Base-by-base conservation (phyloP, 30 jellyfish, hydroid and myxozoan genomes). In the Catostylus mosaicus region DNA sequence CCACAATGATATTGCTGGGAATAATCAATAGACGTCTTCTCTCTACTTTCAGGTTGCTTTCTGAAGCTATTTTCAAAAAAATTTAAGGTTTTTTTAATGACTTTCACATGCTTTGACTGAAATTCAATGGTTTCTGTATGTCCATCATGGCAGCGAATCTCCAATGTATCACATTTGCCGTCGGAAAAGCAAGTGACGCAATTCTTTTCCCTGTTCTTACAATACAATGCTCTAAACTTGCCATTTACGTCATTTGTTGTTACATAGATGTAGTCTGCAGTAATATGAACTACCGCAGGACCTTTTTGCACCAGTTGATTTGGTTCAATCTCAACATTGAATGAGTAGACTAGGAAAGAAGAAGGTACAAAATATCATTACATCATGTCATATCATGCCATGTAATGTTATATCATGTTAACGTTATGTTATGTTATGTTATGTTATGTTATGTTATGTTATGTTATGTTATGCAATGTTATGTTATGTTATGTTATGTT, bases 261-360 rank as follows among this genome's bases (percentile, higher is more conserved):
- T 27, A 79, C 33, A 38, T 31, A 65, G 24, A 79, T 27, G 35
- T 62, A 79, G 14, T 79, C 59, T 45, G 69, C 30, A 14, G 89
- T 79, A 1, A 79, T 20, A 32, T 79, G 89, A 2, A 79, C 35
- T 37, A 36, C 30, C 4, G 82, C 89, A 12, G 56, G 80, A 30
- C 89, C 89, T 40, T 50, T 43, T 20, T 30, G 38, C 40, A 30
- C 12, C 19, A 50, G 23, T 48, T 66, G 89, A n/a, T 47, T 59
- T 29, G 30, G 26, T 16, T 29, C 71, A 24, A 79, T 65, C 66
- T 46, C 70, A 12, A 79, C 40, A 9, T 65, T 35, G 47, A 37
- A 79, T 14, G 89, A 79, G 33, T 79, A 79, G 29, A 79, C 89
- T 79, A 52, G 19, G 32, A 51, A 38, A 52, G 29, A 43, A 71